These are phyloP conservation scores for Pilophorus perplexus DNA, from an alignment of 2,888 invertebrate species.

Conservation along the genomic window DNA sequence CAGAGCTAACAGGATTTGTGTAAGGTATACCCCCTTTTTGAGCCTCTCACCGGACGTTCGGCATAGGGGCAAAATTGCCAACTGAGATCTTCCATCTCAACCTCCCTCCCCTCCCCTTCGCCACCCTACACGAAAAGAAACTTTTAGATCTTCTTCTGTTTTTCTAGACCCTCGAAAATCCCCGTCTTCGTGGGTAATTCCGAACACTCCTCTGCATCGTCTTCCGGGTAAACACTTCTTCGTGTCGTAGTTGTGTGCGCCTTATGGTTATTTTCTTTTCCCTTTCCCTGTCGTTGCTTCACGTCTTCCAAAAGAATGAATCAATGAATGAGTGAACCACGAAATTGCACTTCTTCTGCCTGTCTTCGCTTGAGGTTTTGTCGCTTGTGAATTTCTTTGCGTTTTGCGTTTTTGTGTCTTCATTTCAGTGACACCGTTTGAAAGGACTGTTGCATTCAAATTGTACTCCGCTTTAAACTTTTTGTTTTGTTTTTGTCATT, in stretches of 20 bases:
- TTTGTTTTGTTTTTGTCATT: too few species aligned
- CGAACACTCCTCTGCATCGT: conserved; percentile 46
- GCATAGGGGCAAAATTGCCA: neutral
- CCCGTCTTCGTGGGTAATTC: conserved; percentile 64
- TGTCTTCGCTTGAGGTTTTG: neutral
- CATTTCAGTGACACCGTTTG: too few species aligned
- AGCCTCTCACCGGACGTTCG: neutral
- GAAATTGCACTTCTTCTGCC: neutral
- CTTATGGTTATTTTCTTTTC: neutral
- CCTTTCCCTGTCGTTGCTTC: too few species aligned
- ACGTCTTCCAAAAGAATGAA: too few species aligned
- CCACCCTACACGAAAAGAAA: too few species aligned
- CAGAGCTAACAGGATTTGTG: too few species aligned
- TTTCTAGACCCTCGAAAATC: conserved; percentile 59
- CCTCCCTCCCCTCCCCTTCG: too few species aligned
- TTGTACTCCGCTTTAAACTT: too few species aligned
- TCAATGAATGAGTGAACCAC: neutral
- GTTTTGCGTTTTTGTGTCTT: neutral
- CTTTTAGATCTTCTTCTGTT: neutral
- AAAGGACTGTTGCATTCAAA: too few species aligned
- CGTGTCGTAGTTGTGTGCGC: neutral
- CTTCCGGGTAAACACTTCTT: conserved; percentile 47
- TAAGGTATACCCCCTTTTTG: neutral
- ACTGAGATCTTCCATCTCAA: neutral
- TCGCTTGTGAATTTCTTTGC: neutral